Percentiles rank a stretch among this genome's conserved stretches.
Evolutionary conservation across 1,140 invertebrate genomes (phyloP).

Genomic region (Araneus ventricosus): DNA sequence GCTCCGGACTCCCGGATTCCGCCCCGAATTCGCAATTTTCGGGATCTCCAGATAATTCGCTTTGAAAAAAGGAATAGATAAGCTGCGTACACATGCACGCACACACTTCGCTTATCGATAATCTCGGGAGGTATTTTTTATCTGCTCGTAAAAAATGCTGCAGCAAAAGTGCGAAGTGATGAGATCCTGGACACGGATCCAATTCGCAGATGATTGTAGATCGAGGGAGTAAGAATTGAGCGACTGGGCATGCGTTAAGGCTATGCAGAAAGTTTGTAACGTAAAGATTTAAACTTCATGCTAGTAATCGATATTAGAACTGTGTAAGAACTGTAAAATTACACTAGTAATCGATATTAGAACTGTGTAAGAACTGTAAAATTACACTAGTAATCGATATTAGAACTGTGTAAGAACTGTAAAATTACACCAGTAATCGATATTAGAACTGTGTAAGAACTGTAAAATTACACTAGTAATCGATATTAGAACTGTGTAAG

Average conservation of each 20-base stretch:
- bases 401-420: too few species aligned
- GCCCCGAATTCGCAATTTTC: slow-evolving; percentile 28
- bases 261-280: too few species aligned
- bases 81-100: background rate
- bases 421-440: too few species aligned
- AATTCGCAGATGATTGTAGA: background rate
- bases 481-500: too few species aligned
- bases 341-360: too few species aligned
- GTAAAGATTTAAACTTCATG: too few species aligned
- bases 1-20: background rate
- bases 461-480: too few species aligned
- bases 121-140: background rate
- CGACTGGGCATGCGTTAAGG: background rate
- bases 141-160: background rate
- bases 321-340: too few species aligned
- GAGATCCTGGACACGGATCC: background rate
- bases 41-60: background rate
- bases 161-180: background rate
- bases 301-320: too few species aligned
- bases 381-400: too few species aligned
- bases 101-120: background rate
- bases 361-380: too few species aligned
- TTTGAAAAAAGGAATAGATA: background rate
- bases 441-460: too few species aligned
- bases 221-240: background rate